A percentile compares a stretch with the other conserved stretches of the same genome.
Evolutionary conservation across 2,888 invertebrate genomes (phyloP).

Genomic region (Drosophila hawaiiensis): DNA sequence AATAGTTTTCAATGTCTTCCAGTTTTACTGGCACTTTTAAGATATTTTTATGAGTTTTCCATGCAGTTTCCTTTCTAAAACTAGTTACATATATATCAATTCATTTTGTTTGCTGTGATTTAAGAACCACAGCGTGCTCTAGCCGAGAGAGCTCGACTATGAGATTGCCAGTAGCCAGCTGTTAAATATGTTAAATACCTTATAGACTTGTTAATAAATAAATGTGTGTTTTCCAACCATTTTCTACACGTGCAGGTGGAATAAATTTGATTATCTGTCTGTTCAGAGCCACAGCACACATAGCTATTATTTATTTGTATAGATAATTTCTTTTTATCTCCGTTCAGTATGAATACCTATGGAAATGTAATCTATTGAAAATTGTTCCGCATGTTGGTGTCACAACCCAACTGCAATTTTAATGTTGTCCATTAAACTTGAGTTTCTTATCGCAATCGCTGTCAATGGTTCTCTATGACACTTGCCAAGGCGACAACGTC

Average conservation of each 20-base stretch:
- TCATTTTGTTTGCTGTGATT: background rate
- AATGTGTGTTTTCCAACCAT: background rate
- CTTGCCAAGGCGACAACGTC: background rate
- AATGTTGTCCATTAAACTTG: slow-evolving; percentile 8
- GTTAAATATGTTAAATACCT: background rate
- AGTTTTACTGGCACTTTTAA: background rate
- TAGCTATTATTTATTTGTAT: background rate
- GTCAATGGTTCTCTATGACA: background rate
- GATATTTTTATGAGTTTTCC: background rate
- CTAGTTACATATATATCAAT: background rate
- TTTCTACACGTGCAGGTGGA: no score
- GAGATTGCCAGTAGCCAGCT: background rate
- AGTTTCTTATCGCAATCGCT: slow-evolving; percentile 36
- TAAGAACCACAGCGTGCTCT: background rate
- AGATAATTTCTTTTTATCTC: background rate
- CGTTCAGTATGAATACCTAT: background rate
- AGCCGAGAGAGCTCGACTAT: no score
- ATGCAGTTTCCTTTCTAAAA: background rate
- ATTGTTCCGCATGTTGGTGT: background rate
- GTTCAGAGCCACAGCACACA: background rate
- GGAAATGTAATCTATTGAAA: background rate
- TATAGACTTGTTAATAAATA: background rate
- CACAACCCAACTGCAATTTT: background rate
- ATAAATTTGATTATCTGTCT: background rate
- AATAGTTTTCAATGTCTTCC: background rate